phyloP scores from a whole-genome alignment of 2,113 vertebrate genomes.

The Zootoca vivipara region DNA sequence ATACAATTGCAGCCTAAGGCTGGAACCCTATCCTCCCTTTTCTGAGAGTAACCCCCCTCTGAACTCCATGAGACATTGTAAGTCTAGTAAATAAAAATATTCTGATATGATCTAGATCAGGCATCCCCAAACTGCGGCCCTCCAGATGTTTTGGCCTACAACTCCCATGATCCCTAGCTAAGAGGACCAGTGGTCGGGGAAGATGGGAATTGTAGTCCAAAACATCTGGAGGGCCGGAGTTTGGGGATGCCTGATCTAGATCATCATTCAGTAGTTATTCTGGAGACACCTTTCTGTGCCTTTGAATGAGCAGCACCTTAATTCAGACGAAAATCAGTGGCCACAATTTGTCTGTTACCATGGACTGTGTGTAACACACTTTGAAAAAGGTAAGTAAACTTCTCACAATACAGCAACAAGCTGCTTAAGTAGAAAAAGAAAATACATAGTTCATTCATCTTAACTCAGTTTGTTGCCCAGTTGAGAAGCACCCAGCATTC shows the following conservation, averaged over 20 bases:
- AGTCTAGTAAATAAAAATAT: not conserved
- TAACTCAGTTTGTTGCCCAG: not conserved
- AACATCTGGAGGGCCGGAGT: too few species aligned
- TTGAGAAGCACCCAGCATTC: slow-evolving; percentile 42
- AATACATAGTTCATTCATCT: slow-evolving; percentile 58
- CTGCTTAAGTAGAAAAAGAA: slow-evolving; percentile 58
- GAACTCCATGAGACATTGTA: not conserved
- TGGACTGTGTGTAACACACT: slow-evolving; percentile 51
- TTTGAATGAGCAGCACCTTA: slow-evolving; percentile 8
- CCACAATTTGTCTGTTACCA: slow-evolving; percentile 31
- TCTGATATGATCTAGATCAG: not conserved
- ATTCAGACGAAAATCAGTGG: slow-evolving; percentile 28
- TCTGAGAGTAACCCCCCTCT: not conserved
- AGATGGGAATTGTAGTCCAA: too few species aligned
- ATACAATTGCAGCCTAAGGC: not conserved
- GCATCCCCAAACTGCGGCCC: too few species aligned
- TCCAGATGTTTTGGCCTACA: too few species aligned
- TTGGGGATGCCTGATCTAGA: too few species aligned
- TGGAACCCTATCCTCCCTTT: too few species aligned
- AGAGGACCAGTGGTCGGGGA: too few species aligned
- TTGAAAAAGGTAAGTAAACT: slow-evolving; percentile 49
- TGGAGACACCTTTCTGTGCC: not conserved
- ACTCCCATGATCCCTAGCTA: too few species aligned
- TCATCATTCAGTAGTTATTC: not conserved
- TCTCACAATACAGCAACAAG: slow-evolving; percentile 43